phyloP scores from a whole-genome alignment of 1,140 invertebrate species.

The fruit fly (Drosophila melanogaster) region Release_6_plus_ISO1_MT NT_033777.3:27375501-27376000 shows the following conservation, averaged over 20 bases:
- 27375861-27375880: slow-evolving; percentile 5
- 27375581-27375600: slow-evolving; percentile 9
- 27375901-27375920: background rate
- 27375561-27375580: slow-evolving; percentile 58
- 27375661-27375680: slow-evolving; percentile 78
- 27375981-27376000: slow-evolving; percentile 7
- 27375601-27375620: slow-evolving; percentile 4
- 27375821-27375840: slow-evolving; percentile 13
- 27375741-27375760: slow-evolving; percentile 42
- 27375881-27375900: slow-evolving; percentile 7
- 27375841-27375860: slow-evolving; percentile 8
- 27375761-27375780: slow-evolving; percentile 73
- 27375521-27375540: slow-evolving; percentile 67
- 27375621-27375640: slow-evolving; percentile 18
- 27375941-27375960: slow-evolving; percentile 34
- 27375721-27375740: slow-evolving; percentile 25
- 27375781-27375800: slow-evolving; percentile 48
- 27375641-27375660: slow-evolving; percentile 45
- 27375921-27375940: slow-evolving; percentile 29
- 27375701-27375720: background rate
- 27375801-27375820: slow-evolving; percentile 16
- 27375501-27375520: slow-evolving; percentile 44
- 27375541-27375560: slow-evolving; percentile 81
- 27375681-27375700: slow-evolving; percentile 44
- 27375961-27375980: slow-evolving; percentile 20